Base-by-base conservation (phyloP, 1,140 invertebrate species). In the Drosophila willistoni region DNA sequence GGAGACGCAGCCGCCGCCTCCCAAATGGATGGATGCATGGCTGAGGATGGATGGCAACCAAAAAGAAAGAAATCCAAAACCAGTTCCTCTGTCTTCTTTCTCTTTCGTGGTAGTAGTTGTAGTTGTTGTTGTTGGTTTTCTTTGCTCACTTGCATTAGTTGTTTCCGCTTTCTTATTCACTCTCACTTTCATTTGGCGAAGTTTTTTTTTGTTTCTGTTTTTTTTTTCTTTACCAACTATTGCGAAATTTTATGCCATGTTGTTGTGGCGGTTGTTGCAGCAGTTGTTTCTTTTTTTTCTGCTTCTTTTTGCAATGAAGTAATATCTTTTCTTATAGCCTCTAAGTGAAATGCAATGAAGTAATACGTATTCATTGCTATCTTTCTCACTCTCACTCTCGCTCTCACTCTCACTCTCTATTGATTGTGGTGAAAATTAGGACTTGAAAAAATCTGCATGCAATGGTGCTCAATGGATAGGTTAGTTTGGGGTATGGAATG, bases 91-190 rank as follows among this genome's bases (percentile, higher is more conserved):
- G 75, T 77, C 67, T 68, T 51, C 44, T 51, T 22, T 51, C 17
- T 51, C 44, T 22, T 51, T 51, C 7, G 44, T 10, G 2, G 22
- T 25, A 25, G 22, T 25, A 2, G 22, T 19, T 19, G 19, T 19
- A 10, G 44, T 22, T 51, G 44, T 22, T 51, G 7, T 12, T 51
- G 7, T 51, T 51, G 82, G 75, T 86, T 79, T 80, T 70, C 80
- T 80, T 68, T 70, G 75, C 78, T 86, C 70, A 36, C 56, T 51
- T 51, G 79, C 83, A 89, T 84, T 84, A 85, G 79, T 91, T 91
- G 79, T 91, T 91, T 91, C 90, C 90, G 90, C 90, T 91, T 91
- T 91, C 90, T 90, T 91, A 91, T 91, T 91, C 90, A 91, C 90
- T 91, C 90, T 91, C 90, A 91, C 90, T 91, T 91, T 91, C 90